phyloP scores from a whole-genome alignment of 2,113 vertebrate genomes.

The Psilopsiagon aymara region DNA sequence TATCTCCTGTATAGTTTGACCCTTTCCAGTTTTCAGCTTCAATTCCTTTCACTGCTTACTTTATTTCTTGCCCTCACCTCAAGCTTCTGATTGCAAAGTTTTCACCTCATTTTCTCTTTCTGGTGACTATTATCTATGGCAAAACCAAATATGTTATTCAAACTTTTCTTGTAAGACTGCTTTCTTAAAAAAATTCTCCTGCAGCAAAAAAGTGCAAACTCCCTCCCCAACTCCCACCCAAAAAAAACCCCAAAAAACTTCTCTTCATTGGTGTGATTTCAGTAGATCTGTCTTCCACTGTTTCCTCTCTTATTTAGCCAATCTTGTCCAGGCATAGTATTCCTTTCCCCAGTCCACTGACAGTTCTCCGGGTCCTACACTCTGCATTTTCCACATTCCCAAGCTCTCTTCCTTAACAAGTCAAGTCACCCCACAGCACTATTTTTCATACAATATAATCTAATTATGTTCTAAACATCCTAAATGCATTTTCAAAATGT shows the following conservation, averaged over 20 bases:
- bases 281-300: background rate
- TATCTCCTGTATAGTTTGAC: background rate
- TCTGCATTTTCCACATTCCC: background rate
- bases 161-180: background rate
- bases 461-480: background rate
- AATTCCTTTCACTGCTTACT: background rate
- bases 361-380: background rate
- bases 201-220: background rate
- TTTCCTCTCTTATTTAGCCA: background rate
- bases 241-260: background rate
- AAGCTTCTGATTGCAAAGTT: background rate
- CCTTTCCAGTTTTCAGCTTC: background rate
- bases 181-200: background rate
- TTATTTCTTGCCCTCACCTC: background rate
- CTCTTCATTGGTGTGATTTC: background rate
- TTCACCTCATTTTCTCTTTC: background rate
- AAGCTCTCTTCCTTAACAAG: background rate
- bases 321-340: rapidly evolving
- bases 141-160: background rate
- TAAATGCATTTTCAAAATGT: background rate
- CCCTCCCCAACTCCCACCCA: too few relatives aligned
- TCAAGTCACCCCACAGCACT: rapidly evolving
- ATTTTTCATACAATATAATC: background rate
- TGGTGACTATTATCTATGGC: background rate
- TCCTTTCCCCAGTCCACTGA: background rate